A percentile compares a stretch with the other conserved stretches of the same genome.
phyloP scores from a whole-genome alignment of 2,113 vertebrate genomes.

The Petromus typicus region DNA sequence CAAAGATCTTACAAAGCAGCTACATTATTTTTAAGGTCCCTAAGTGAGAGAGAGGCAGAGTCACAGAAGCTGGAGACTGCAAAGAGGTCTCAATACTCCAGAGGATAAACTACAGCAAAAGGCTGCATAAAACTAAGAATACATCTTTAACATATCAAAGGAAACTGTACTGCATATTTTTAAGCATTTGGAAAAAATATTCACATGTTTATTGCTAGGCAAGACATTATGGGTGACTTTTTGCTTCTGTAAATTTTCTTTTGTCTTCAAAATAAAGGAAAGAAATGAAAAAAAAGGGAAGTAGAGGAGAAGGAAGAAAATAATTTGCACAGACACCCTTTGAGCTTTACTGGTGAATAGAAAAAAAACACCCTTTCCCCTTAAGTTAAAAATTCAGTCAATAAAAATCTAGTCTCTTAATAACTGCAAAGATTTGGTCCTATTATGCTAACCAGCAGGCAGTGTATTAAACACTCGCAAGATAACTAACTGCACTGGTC shows the following conservation, averaged over 20 bases:
- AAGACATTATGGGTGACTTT: not conserved
- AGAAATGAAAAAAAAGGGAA: too few species aligned
- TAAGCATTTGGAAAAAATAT: conserved; percentile 1
- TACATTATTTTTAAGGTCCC: not conserved
- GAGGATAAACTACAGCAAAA: conserved; percentile 5
- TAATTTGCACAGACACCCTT: not conserved
- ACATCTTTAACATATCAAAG: not conserved
- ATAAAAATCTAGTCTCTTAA: not conserved
- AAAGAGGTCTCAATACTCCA: not conserved
- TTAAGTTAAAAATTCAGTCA: not conserved
- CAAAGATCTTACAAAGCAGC: not conserved
- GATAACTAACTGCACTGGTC: not conserved
- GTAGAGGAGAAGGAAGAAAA: not conserved
- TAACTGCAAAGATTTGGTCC: not conserved
- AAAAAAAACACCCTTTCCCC: not conserved
- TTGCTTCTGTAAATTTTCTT: conserved; percentile 21
- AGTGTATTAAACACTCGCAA: not conserved
- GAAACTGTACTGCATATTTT: not conserved
- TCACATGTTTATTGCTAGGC: not conserved
- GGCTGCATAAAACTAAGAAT: not conserved
- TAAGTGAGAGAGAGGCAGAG: not conserved
- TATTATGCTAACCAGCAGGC: not conserved
- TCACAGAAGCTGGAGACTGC: not conserved
- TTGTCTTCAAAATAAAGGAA: not conserved
- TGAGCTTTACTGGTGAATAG: not conserved